Evolutionary conservation across 92 coral and sea anemone genomes (phyloP).

Genomic region (Siderastrea siderea): DNA sequence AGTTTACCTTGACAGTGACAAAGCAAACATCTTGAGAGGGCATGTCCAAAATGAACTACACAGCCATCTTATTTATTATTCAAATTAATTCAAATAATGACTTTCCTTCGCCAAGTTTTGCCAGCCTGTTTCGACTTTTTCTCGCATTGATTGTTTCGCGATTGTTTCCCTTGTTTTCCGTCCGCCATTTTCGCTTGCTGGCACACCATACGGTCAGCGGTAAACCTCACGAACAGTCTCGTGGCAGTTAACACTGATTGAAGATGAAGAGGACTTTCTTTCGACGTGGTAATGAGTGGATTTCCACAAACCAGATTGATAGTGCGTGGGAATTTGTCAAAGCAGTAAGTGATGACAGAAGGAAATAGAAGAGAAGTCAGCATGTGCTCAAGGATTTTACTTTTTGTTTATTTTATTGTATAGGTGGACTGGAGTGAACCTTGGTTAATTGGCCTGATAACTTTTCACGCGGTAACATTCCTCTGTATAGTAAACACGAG

Average conservation of each 20-base stretch:
- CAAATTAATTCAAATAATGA: too few species aligned
- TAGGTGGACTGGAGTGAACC: slow-evolving; percentile 94
- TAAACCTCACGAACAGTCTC: neutral
- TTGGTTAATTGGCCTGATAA: slow-evolving; percentile 82
- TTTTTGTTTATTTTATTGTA: neutral
- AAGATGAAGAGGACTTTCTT: slow-evolving; percentile 13
- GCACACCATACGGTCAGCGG: neutral
- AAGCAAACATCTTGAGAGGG: neutral
- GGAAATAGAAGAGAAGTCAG: neutral
- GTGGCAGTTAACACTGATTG: neutral
- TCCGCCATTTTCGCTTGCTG: slow-evolving; percentile 23
- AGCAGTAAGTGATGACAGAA: slow-evolving; percentile 74
- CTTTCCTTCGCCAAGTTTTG: too few species aligned
- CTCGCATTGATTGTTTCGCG: too few species aligned
- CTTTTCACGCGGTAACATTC: slow-evolving; percentile 77
- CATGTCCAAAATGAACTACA: too few species aligned
- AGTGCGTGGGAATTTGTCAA: slow-evolving; percentile 83
- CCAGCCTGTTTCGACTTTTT: too few species aligned
- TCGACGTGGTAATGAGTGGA: slow-evolving; percentile 55
- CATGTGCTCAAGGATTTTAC: too few species aligned
- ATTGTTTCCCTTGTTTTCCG: too few species aligned
- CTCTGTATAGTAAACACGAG: slow-evolving; percentile 50
- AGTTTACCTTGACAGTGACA: neutral
- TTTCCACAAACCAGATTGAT: slow-evolving; percentile 87
- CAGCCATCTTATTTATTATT: too few species aligned